Evolutionary conservation across 2,888 invertebrate genomes (phyloP).

Genomic region (Perdita meconis): DNA sequence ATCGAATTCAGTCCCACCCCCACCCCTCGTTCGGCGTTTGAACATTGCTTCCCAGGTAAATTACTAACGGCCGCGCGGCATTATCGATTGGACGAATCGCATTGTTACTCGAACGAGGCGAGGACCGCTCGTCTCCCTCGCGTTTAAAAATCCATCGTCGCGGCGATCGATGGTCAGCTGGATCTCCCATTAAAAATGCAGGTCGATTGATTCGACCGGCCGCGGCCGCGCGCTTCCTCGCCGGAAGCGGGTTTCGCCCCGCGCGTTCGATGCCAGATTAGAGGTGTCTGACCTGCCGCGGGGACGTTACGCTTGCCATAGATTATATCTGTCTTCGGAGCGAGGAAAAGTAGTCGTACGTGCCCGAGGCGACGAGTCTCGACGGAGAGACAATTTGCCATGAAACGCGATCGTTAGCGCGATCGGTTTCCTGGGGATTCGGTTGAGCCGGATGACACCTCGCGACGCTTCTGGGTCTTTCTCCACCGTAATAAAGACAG

Average conservation of each 20-base stretch:
- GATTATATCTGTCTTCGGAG: conserved; percentile 29
- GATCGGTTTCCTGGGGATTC: conserved; percentile 19
- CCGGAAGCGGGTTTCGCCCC: conserved; percentile 20
- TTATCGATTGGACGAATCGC: conserved; percentile 40
- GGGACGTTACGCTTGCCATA: conserved; percentile 61
- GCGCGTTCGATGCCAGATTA: conserved; percentile 59
- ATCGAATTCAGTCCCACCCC: too few relatives aligned
- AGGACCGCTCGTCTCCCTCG: background rate
- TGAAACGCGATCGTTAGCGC: conserved; percentile 7
- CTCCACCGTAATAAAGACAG: too few relatives aligned
- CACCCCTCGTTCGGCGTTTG: background rate
- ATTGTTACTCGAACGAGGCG: background rate
- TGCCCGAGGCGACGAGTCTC: background rate
- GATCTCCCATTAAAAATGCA: conserved; percentile 72
- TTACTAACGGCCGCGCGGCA: conserved; percentile 15
- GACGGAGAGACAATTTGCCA: conserved; percentile 6
- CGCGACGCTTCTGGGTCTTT: background rate
- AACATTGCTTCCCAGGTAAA: conserved; percentile 22
- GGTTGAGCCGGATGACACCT: background rate
- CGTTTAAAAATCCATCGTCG: background rate
- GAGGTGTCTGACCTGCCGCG: conserved; percentile 73
- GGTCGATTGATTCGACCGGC: conserved; percentile 66
- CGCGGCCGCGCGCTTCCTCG: conserved; percentile 10
- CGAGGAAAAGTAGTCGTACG: background rate
- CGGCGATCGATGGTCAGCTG: conserved; percentile 21